A percentile compares a stretch with the other conserved stretches of the same genome.
phyloP scores from a whole-genome alignment of 53 echinoderm and acorn worm species.

The Luidia sarsii region DNA sequence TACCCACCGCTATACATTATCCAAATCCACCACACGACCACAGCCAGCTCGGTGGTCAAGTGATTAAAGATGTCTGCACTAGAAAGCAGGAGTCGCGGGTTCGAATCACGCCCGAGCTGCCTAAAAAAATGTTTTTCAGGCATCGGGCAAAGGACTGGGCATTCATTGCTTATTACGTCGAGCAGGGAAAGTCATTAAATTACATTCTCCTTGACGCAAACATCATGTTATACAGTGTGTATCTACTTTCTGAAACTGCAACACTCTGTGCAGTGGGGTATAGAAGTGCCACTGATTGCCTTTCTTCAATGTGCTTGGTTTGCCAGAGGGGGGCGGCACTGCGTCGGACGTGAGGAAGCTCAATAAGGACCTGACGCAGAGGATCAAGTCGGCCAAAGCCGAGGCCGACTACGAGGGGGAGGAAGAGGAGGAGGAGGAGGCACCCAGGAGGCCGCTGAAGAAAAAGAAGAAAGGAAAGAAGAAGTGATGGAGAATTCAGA shows the following conservation, averaged over 20 bases:
- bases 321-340: slow-evolving; percentile 86
- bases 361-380: slow-evolving; percentile 75
- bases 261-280: neutral
- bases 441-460: slow-evolving; percentile 36
- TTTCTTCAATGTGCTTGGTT: slow-evolving; percentile 23
- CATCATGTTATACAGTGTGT: no score
- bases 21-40: no score
- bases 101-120: no score
- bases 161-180: no score
- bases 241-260: neutral
- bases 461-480: slow-evolving; percentile 35
- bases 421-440: slow-evolving; percentile 51
- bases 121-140: no score
- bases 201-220: no score
- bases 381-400: slow-evolving; percentile 71
- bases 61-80: no score
- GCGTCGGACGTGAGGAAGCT: slow-evolving; percentile 66
- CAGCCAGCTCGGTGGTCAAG: no score
- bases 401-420: slow-evolving; percentile 57
- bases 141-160: no score
- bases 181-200: no score
- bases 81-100: no score
- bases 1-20: no score
- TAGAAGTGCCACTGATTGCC: neutral
- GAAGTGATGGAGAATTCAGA: neutral